These are phyloP conservation scores for Lasioglossum figueresi DNA, from an alignment of 2,888 invertebrate genomes.

Conservation along the genomic window DNA sequence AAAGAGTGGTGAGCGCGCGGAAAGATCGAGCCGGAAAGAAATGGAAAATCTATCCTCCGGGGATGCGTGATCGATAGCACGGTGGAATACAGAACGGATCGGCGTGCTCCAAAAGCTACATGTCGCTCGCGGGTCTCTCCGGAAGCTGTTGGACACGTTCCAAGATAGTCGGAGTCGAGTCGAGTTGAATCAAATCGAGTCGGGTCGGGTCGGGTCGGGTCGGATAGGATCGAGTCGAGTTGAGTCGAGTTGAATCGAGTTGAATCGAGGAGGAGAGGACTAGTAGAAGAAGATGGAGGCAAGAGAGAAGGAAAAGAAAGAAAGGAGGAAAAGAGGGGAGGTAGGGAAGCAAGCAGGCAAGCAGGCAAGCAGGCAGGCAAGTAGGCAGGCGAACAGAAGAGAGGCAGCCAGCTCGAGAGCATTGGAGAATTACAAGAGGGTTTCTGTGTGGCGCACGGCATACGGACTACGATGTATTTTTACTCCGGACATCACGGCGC, in stretches of 20 bases:
- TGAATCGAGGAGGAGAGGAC: slow-evolving; percentile 8
- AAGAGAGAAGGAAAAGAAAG: not conserved
- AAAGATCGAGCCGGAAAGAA: slow-evolving; percentile 4
- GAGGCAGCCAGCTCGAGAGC: slow-evolving; percentile 60
- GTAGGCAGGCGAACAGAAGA: slow-evolving; percentile 24
- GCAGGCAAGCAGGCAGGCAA: slow-evolving; percentile 39
- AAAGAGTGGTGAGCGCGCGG: not conserved
- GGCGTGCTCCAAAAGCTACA: slow-evolving; percentile 57
- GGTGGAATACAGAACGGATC: slow-evolving; percentile 41
- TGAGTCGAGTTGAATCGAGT: not conserved
- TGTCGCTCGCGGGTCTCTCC: slow-evolving; percentile 47
- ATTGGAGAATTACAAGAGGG: slow-evolving; percentile 72
- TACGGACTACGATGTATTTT: slow-evolving; percentile 82
- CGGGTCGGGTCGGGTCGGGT: not conserved
- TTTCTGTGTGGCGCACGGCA: slow-evolving; percentile 74
- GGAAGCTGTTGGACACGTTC: slow-evolving; percentile 65
- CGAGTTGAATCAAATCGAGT: not conserved
- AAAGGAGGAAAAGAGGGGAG: slow-evolving; percentile 23
- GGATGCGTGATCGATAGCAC: slow-evolving; percentile 39
- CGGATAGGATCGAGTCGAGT: not conserved
- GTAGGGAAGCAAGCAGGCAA: not conserved
- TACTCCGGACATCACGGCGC: slow-evolving; percentile 84
- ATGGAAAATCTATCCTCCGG: slow-evolving; percentile 41
- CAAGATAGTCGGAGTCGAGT: slow-evolving; percentile 46
- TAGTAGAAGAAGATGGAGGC: not conserved